Evolutionary conservation across 1,140 invertebrate species (phyloP).

Genomic region (Campodea augens): DNA sequence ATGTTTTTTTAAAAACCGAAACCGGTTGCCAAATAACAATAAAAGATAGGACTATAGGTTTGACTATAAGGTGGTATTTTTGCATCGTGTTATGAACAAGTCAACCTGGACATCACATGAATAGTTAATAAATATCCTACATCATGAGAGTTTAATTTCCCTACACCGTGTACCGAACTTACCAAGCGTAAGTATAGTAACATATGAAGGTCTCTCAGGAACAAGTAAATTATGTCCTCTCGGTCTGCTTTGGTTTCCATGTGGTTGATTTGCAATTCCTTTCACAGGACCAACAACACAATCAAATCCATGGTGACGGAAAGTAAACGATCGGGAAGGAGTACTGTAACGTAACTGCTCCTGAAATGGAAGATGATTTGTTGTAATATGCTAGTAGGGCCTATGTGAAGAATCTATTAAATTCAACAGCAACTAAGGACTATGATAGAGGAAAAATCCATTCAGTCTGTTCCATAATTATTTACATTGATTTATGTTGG

Average conservation of each 20-base stretch:
- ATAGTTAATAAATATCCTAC: too few relatives aligned
- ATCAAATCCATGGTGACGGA: conserved; percentile 62
- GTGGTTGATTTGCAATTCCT: conserved; percentile 48
- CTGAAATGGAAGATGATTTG: conserved; percentile 23
- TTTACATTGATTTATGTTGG: too few relatives aligned
- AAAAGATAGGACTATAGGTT: too few relatives aligned
- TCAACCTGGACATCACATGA: too few relatives aligned
- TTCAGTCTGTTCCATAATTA: too few relatives aligned
- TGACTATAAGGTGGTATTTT: too few relatives aligned
- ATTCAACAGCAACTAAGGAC: too few relatives aligned
- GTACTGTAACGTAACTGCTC: conserved; percentile 53
- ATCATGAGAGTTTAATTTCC: neutral
- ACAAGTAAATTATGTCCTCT: conserved; percentile 66
- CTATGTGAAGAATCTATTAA: neutral
- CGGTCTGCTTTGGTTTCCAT: conserved; percentile 35
- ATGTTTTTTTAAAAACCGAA: too few relatives aligned
- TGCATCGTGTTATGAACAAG: too few relatives aligned
- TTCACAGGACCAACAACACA: conserved; percentile 77
- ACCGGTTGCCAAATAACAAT: too few relatives aligned
- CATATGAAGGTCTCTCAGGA: conserved; percentile 68
- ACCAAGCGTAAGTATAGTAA: conserved; percentile 68
- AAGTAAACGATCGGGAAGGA: conserved; percentile 71
- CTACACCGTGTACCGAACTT: conserved; percentile 8
- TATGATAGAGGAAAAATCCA: too few relatives aligned
- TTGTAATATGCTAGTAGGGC: too few relatives aligned